Percentiles rank a stretch among this genome's conserved stretches.
Conservation (phyloP, 1,140 invertebrate genomes). For the Metaphire vulgaris region DNA sequence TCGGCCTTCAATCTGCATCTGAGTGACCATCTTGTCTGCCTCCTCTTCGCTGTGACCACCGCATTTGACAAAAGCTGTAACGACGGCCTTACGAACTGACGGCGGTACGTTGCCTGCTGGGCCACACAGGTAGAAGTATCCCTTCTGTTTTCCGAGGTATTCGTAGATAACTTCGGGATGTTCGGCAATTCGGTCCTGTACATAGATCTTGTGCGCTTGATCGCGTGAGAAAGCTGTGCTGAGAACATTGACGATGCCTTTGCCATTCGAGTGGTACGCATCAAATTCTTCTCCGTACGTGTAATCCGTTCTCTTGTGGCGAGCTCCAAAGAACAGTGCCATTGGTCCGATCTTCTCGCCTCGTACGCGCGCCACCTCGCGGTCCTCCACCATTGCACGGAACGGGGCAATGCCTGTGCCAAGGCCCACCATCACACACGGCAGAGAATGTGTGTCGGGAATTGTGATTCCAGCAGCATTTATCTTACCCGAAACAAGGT, state of each 20-base stretch:
- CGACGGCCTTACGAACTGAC: conserved; percentile 24
- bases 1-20: conserved; percentile 31
- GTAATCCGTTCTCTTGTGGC: conserved; percentile 29
- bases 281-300: conserved; percentile 31
- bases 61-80: conserved; percentile 21
- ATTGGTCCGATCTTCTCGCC: conserved; percentile 27
- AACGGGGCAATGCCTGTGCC: conserved; percentile 31
- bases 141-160: conserved; percentile 27
- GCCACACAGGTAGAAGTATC: conserved; percentile 32
- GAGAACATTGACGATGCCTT: conserved; percentile 26
- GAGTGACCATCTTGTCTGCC: conserved; percentile 30
- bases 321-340: conserved; percentile 30
- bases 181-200: conserved; percentile 29
- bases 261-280: conserved; percentile 28
- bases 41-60: conserved; percentile 29
- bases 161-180: conserved; percentile 31
- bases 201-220: conserved; percentile 32
- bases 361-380: conserved; percentile 24
- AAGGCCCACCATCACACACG: conserved; percentile 29
- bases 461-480: conserved; percentile 29
- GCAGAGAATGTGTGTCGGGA: conserved; percentile 21
- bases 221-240: conserved; percentile 29
- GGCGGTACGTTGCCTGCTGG: conserved; percentile 31
- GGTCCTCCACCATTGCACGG: conserved; percentile 28
- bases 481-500: conserved; percentile 25